These are phyloP conservation scores for Gobiocypris rarus DNA, from an alignment of 2,113 vertebrate species.

Conservation along the genomic window DNA sequence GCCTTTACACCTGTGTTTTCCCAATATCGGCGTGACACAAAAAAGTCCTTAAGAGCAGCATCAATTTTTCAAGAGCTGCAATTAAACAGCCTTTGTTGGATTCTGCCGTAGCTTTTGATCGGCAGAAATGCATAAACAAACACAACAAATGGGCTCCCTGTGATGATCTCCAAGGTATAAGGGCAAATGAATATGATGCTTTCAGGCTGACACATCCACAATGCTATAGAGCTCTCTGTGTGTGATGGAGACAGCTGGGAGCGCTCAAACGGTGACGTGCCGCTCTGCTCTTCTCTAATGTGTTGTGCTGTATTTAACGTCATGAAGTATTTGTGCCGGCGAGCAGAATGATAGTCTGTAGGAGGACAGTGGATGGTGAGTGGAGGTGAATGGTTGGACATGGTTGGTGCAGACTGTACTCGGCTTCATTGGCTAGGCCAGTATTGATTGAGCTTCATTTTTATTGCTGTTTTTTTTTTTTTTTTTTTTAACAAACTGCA, in stretches of 20 bases:
- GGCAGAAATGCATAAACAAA: conserved; percentile 66
- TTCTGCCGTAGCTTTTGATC: conserved; percentile 66
- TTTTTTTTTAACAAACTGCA: conserved; percentile 53
- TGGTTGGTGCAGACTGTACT: conserved; percentile 42
- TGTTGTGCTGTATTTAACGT: conserved; percentile 31
- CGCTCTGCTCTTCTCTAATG: conserved; percentile 33
- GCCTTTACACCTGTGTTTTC: conserved; percentile 71
- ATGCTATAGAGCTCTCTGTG: conserved; percentile 34
- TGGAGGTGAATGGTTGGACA: conserved; percentile 13
- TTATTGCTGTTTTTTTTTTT: neutral
- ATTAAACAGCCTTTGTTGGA: conserved; percentile 71
- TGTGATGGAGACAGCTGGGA: conserved; percentile 39
- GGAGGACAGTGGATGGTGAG: conserved; percentile 54
- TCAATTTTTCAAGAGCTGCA: conserved; percentile 75
- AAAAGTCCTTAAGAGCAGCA: conserved; percentile 73
- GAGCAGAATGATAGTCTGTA: conserved; percentile 45
- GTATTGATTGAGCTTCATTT: conserved; percentile 71
- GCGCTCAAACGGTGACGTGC: neutral
- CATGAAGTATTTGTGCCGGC: conserved; percentile 33
- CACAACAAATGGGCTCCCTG: conserved; percentile 27
- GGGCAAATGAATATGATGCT: conserved; percentile 40
- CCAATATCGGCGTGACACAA: conserved; percentile 66
- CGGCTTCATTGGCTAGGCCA: conserved; percentile 53
- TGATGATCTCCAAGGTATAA: conserved; percentile 49
- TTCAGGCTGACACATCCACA: conserved; percentile 43